A percentile compares a stretch with the other conserved stretches of the same genome.
phyloP scores from a whole-genome alignment of 2,888 invertebrate genomes.

The Nymphalis polychloros region DNA sequence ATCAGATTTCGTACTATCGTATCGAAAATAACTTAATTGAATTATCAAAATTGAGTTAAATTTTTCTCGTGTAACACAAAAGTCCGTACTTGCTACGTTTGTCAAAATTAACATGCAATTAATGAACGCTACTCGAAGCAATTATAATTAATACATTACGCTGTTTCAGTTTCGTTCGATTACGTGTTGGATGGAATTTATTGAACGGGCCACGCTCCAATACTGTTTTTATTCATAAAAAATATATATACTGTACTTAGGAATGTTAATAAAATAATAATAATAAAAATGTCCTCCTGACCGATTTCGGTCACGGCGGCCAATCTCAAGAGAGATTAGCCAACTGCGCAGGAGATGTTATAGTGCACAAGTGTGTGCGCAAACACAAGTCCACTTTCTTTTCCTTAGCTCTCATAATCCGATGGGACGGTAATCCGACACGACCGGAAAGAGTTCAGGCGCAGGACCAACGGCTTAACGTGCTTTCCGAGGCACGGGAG shows the following conservation, averaged over 20 bases:
- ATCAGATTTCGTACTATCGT: not conserved
- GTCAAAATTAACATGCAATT: slow-evolving; percentile 27
- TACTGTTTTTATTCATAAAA: slow-evolving; percentile 17
- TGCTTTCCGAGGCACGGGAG: no score
- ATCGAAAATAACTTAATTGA: slow-evolving; percentile 4
- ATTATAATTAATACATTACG: not conserved
- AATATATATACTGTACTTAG: not conserved
- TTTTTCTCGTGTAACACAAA: slow-evolving; percentile 10
- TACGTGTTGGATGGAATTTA: slow-evolving; percentile 14
- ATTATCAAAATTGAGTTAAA: slow-evolving; percentile 5
- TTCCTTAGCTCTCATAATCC: no score
- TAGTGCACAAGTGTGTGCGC: no score
- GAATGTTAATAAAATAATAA: no score
- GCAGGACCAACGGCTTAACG: no score
- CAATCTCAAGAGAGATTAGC: no score
- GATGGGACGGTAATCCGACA: no score
- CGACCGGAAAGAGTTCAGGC: no score
- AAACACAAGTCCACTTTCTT: no score
- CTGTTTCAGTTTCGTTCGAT: slow-evolving; percentile 6
- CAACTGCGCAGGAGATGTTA: no score
- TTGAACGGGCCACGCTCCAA: slow-evolving; percentile 18
- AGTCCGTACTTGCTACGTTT: slow-evolving; percentile 11
- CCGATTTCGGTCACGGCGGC: no score
- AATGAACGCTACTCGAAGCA: slow-evolving; percentile 9
- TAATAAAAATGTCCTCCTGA: no score